Evolutionary conservation across 37 sponge, comb jelly and placozoan genomes (phyloP).

Genomic region (Haliclona indistincta): DNA sequence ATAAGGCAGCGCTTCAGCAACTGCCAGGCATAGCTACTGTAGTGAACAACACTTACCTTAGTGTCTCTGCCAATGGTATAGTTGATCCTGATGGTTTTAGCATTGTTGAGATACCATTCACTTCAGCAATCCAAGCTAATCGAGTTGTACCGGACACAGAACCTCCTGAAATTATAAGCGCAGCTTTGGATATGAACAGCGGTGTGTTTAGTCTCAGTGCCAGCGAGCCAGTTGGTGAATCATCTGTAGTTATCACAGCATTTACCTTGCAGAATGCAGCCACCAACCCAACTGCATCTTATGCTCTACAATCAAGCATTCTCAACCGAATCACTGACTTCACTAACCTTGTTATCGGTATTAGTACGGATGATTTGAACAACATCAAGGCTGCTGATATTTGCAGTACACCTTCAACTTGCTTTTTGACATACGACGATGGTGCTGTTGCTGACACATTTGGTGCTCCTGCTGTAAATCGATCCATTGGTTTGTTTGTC

Average conservation of each 20-base stretch:
- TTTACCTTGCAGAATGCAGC: constrained; percentile 70
- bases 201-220: constrained; percentile 51
- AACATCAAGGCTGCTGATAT: constrained; percentile 66
- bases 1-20: constrained; percentile 62
- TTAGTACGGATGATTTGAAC: constrained; percentile 61
- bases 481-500: constrained; percentile 46
- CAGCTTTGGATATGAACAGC: constrained; percentile 68
- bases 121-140: constrained; percentile 61
- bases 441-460: constrained; percentile 75
- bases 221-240: constrained; percentile 68
- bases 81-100: constrained; percentile 58
- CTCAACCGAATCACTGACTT: constrained; percentile 56
- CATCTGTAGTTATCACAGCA: constrained; percentile 23
- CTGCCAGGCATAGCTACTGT: constrained; percentile 67
- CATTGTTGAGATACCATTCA: constrained; percentile 42
- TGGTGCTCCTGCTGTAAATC: constrained; percentile 53
- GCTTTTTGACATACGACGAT: constrained; percentile 68
- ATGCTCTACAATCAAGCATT: constrained; percentile 35
- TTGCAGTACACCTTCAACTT: constrained; percentile 46
- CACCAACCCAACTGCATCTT: constrained; percentile 44
- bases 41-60: constrained; percentile 77
- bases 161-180: constrained; percentile 58
- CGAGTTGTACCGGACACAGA: constrained; percentile 66
- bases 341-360: constrained; percentile 37
- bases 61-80: constrained; percentile 50